Base-by-base conservation (phyloP, 2,797 vertebrate genomes). In the Cetoscarus ocellatus region DNA sequence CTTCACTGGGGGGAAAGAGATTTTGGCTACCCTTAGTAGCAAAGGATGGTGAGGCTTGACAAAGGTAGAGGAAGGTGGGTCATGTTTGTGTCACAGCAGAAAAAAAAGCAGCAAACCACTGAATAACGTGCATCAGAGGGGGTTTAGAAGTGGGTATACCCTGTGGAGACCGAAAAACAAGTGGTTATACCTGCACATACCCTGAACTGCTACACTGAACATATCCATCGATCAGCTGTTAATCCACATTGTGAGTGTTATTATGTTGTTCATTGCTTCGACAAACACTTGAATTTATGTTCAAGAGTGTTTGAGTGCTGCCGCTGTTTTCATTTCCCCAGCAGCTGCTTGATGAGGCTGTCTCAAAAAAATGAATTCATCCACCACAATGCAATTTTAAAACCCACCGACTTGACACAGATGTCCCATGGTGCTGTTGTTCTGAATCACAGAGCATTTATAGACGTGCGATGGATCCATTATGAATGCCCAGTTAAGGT, bases 341-440 rank as follows among this genome's bases (percentile, higher is more conserved):
- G 77, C 84, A 75, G 71, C 76, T 77, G 80, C 77, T 81, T 61
- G 67, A 77, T 75, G 71, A 79, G 56, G 53, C 56, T 53, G 59
- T 42, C 69, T 78, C 35, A 9, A n/a, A 50, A n/a, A 77, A 77
- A 83, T 19, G 39, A 78, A 72, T 81, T 85, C 58, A 78, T 84
- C 67, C 61, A 65, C 45, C 19, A 70, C 68, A 85, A 71, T 61
- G 56, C 53, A 71, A 71, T 74, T 73, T 54, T 51, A 61, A 66
- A 63, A 73, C 38, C 69, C 34, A 17, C 35, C 57, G 72, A 78
- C 61, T 48, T 74, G 67, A 79, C 63, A 58, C 44, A 9, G 64
- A 54, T 68, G 68, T 79, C 73, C 71, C 56, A 35, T 57, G 57
- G 58, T 48, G 62, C 54, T 59, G 58, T 53, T 49, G 68, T 73